phyloP scores from a whole-genome alignment of 2,888 invertebrate species.

The Sesamia inferens region DNA sequence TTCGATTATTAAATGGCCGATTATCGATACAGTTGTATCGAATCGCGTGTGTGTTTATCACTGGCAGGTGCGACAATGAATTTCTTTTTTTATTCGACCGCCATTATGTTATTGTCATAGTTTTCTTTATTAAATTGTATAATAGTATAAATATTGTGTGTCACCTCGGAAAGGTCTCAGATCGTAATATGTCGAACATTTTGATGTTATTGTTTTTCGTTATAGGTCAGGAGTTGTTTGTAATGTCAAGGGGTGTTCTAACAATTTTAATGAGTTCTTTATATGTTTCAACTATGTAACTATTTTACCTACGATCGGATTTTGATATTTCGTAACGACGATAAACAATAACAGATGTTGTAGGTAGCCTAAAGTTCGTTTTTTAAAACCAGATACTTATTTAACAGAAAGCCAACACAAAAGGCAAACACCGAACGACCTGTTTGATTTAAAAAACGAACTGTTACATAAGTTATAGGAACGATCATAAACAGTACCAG shows the following conservation, averaged over 20 bases:
- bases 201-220: conserved; percentile 36
- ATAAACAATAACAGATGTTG: too few species aligned
- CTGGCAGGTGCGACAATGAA: conserved; percentile 74
- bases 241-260: conserved; percentile 26
- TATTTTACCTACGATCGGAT: background rate
- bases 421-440: too few species aligned
- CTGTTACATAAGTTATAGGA: too few species aligned
- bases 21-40: conserved; percentile 83
- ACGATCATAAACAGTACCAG: background rate
- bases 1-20: conserved; percentile 75
- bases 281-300: background rate
- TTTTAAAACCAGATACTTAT: too few species aligned
- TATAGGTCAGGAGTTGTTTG: conserved; percentile 33
- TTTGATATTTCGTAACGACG: too few species aligned
- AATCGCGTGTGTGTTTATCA: conserved; percentile 78
- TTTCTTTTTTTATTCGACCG: conserved; percentile 59
- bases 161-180: conserved; percentile 58
- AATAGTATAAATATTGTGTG: conserved; percentile 52
- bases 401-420: too few species aligned
- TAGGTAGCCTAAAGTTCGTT: too few species aligned
- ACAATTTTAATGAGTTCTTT: background rate
- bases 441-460: too few species aligned
- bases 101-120: conserved; percentile 64
- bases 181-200: conserved; percentile 49
- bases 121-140: conserved; percentile 54